Evolutionary conservation across 2,888 invertebrate genomes (phyloP).

Genomic region (Chirona hameri): DNA sequence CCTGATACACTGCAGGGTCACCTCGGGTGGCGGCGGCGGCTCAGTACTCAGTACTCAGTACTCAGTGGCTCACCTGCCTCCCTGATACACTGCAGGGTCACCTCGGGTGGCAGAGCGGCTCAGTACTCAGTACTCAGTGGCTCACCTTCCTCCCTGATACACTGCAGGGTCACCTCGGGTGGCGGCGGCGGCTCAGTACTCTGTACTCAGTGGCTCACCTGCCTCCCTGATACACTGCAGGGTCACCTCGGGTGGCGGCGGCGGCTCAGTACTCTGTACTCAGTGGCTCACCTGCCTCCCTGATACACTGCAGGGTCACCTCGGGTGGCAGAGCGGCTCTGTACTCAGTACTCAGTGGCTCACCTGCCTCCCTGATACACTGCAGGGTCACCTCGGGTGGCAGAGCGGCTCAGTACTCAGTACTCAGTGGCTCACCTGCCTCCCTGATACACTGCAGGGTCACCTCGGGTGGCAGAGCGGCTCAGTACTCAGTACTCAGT

Average conservation of each 20-base stretch:
- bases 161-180: background rate
- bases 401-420: background rate
- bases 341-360: background rate
- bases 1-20: background rate
- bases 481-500: background rate
- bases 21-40: background rate
- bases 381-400: background rate
- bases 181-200: background rate
- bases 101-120: background rate
- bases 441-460: background rate
- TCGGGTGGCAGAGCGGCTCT: background rate
- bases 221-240: background rate
- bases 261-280: background rate
- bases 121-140: too few relatives aligned
- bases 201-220: background rate
- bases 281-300: background rate
- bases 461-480: background rate
- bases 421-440: background rate
- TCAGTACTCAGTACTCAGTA: background rate
- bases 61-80: background rate
- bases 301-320: background rate
- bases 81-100: background rate
- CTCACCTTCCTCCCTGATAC: conserved; percentile 5
- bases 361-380: background rate
- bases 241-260: background rate